Evolutionary conservation across 2,888 invertebrate genomes (phyloP).

Genomic region (Diaprepes abbreviatus): DNA sequence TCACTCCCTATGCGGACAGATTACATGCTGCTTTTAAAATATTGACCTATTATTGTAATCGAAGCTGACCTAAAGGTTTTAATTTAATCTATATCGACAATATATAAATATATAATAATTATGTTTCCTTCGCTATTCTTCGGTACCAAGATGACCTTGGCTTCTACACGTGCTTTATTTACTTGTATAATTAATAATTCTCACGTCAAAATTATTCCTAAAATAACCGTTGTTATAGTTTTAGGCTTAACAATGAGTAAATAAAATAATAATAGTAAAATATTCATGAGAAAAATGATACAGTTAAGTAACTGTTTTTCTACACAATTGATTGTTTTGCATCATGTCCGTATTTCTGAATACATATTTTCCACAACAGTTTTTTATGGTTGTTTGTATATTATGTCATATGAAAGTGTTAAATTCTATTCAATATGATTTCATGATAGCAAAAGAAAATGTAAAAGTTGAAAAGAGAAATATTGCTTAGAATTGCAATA

Average conservation of each 20-base stretch:
- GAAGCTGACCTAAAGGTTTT: too few species aligned
- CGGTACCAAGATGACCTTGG: too few species aligned
- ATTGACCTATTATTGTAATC: too few species aligned
- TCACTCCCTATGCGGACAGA: too few species aligned
- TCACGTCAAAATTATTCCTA: too few species aligned
- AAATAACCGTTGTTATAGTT: constrained; percentile 11
- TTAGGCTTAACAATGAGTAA: background rate
- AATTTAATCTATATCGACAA: too few species aligned
- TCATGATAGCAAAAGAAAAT: background rate
- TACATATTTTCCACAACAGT: background rate
- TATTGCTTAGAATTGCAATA: background rate
- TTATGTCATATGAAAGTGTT: constrained; percentile 4
- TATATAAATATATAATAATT: too few species aligned
- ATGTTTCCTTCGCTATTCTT: too few species aligned
- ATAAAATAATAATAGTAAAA: background rate
- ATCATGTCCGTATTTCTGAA: background rate
- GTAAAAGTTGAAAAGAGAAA: background rate
- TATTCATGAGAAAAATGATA: background rate
- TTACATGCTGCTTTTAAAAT: too few species aligned
- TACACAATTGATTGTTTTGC: constrained; percentile 1
- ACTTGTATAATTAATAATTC: too few species aligned
- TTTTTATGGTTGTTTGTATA: background rate
- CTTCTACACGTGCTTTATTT: too few species aligned
- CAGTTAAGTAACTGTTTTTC: constrained; percentile 11
- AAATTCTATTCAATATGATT: background rate